phyloP scores from a whole-genome alignment of 2,888 invertebrate species.

The Epiblema foenella region DNA sequence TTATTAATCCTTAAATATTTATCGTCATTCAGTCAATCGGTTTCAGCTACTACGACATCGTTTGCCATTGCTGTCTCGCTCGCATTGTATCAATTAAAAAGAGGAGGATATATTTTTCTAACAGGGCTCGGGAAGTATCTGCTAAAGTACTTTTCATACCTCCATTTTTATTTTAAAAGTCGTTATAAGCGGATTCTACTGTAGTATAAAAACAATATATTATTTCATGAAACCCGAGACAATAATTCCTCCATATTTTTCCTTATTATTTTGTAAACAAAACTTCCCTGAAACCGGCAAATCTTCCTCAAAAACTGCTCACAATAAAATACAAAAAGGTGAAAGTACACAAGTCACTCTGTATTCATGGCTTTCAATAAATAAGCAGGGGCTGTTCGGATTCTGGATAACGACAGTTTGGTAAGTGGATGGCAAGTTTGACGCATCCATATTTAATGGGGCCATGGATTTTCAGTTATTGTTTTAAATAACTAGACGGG shows the following conservation, averaged over 20 bases:
- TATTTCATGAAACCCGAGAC: neutral
- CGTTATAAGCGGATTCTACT: too few relatives aligned
- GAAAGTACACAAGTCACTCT: constrained; percentile 37
- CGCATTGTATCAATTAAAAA: too few relatives aligned
- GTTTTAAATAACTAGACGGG: constrained; percentile 36
- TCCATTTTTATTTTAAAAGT: too few relatives aligned
- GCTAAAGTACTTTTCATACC: too few relatives aligned
- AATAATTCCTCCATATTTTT: neutral
- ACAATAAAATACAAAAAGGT: constrained; percentile 38
- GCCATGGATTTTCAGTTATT: constrained; percentile 38
- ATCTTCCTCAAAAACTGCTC: constrained; percentile 27
- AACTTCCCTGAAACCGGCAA: constrained; percentile 13
- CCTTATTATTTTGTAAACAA: constrained; percentile 6
- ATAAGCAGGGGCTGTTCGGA: constrained; percentile 36
- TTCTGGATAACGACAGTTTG: constrained; percentile 39
- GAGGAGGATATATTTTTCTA: too few relatives aligned
- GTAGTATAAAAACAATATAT: too few relatives aligned
- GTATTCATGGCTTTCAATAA: constrained; percentile 47
- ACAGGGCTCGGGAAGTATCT: too few relatives aligned
- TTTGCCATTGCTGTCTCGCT: too few relatives aligned
- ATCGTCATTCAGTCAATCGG: too few relatives aligned
- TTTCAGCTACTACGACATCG: too few relatives aligned
- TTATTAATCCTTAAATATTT: too few relatives aligned
- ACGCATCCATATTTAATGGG: constrained; percentile 33
- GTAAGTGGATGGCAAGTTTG: constrained; percentile 41